Conservation (phyloP, 2,113 vertebrate species). For the Diadophis punctatus region DNA sequence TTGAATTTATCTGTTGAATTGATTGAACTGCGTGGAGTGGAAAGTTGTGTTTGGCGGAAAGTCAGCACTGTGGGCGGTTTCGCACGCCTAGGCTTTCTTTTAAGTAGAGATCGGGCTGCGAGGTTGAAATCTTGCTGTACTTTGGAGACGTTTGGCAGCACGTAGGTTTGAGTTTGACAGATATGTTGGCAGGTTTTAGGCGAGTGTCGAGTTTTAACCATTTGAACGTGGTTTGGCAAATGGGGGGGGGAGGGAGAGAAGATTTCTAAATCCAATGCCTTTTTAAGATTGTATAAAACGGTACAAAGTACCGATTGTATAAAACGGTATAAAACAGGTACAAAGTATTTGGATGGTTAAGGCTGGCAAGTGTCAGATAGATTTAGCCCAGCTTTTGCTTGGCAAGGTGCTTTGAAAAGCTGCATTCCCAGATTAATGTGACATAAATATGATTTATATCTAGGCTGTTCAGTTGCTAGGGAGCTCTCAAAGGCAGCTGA, state of each 20-base stretch:
- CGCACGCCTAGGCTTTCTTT: not conserved
- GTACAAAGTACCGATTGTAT: not conserved
- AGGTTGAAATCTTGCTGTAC: not conserved
- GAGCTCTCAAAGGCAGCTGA: not conserved
- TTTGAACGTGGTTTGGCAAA: not conserved
- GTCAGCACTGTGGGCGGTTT: not conserved
- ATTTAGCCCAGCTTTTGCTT: not conserved
- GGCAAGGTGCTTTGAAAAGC: not conserved
- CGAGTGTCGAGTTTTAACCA: not conserved
- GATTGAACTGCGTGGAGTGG: not conserved
- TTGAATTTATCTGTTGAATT: too few relatives aligned
- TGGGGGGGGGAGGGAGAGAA: not conserved
- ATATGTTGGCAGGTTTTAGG: not conserved
- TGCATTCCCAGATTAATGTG: not conserved
- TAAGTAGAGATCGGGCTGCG: not conserved
- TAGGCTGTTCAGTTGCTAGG: not conserved
- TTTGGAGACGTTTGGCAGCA: not conserved
- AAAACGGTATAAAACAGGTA: not conserved
- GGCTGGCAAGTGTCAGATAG: not conserved
- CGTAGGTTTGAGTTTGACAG: not conserved
- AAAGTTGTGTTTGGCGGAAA: not conserved
- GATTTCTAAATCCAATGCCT: not conserved
- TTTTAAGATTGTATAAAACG: not conserved
- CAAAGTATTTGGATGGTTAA: not conserved
- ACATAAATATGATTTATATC: not conserved